Evolutionary conservation across 2,888 invertebrate genomes (phyloP), one percentile per base, ranked within the genome.

Genomic region (Desoria tigrina): DNA sequence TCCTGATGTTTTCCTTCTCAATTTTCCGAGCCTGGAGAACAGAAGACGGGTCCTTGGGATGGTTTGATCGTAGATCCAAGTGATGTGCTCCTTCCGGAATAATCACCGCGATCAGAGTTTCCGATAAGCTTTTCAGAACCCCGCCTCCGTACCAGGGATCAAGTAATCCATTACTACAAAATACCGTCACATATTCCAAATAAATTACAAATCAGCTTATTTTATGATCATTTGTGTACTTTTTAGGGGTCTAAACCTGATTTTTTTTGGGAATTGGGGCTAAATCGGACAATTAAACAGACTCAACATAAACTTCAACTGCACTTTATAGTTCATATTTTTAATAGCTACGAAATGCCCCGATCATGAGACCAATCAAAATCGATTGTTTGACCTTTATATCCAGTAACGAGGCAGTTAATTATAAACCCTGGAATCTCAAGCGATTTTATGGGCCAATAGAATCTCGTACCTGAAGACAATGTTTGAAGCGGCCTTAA

Each of bases 81-180:
- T 94, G 94, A 81, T 94, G 94, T 0, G 93, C 93, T 0, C 87
- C 89, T 78, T 91, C 88, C 0, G 90, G 86, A 68, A 94, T 88
- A 28, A 90, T 81, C 24, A 93, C 83, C 0, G 90, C 85, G n/a
- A 84, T 79, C 1, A 90, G 84, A 0, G 86, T 83, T 6, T 83
- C 81, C 63, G 88, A 89, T 28, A 88, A 80, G 69, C 87, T 87
- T 76, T 83, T 84, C 32, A 90, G 79, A 51, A 93, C 87, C 23
- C 93, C 93, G 78, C 92, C 92, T 68, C 88, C 87, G 61, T 89
- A 87, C 93, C 93, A 94, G 1, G 93, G 93, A 81, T 94, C 94
- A 71, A 91, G 78, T 1, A 92, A 80, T 0, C 94, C 93, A 79
- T 93, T 93, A 76, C 92, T 92, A 79, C 39, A 78, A 75, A 18